Evolutionary conservation across 2,888 invertebrate genomes (phyloP).

Genomic region (Drosophila nigricruria): DNA sequence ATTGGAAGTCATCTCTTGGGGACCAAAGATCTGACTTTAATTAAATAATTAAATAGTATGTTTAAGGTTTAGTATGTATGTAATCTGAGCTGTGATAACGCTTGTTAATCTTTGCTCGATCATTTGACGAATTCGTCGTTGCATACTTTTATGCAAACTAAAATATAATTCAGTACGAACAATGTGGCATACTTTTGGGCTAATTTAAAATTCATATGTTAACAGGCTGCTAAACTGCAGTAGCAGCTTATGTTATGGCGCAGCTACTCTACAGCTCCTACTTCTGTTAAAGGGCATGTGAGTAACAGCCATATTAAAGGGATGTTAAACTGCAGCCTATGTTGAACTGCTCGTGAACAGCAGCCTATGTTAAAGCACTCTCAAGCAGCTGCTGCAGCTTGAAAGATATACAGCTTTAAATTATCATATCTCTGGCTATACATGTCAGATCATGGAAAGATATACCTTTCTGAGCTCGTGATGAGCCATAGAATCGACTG

Average conservation of each 20-base stretch:
- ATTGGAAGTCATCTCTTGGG: slow-evolving; percentile 79
- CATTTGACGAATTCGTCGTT: neutral
- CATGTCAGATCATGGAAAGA: neutral
- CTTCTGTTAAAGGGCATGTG: neutral
- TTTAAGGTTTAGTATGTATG: neutral
- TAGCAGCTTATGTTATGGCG: neutral
- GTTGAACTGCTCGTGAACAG: neutral
- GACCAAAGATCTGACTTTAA: slow-evolving; percentile 49
- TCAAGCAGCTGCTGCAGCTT: neutral
- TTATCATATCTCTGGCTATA: neutral
- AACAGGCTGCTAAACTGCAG: neutral
- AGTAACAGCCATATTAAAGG: no score
- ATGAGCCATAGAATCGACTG: neutral
- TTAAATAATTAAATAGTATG: neutral
- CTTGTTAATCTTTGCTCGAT: neutral
- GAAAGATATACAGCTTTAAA: neutral
- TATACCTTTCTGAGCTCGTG: neutral
- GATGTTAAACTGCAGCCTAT: no score
- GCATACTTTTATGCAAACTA: neutral
- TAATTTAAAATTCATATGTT: neutral
- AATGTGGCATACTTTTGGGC: neutral
- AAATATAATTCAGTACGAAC: neutral
- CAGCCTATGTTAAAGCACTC: neutral
- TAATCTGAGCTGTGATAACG: neutral
- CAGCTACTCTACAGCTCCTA: neutral